phyloP scores from a whole-genome alignment of 2,113 vertebrate genomes.

The Trogon melanurus region DNA sequence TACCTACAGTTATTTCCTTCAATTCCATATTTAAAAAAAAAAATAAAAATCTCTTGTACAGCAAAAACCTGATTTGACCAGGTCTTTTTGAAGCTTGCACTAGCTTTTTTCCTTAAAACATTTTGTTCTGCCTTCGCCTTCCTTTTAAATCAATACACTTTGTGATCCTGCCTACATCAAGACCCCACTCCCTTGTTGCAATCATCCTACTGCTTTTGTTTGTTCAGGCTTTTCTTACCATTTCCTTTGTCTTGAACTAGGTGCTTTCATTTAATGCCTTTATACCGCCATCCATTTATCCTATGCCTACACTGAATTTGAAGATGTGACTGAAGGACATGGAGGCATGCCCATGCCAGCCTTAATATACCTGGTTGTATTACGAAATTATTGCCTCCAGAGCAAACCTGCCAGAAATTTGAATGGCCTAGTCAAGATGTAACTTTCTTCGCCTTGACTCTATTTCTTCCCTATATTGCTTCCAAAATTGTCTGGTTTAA shows the following conservation, averaged over 20 bases:
- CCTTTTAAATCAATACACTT: neutral
- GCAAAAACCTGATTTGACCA: neutral
- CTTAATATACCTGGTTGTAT: neutral
- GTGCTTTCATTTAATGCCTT: neutral
- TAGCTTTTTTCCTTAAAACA: neutral
- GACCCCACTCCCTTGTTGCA: neutral
- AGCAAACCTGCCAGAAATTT: neutral
- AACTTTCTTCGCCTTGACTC: neutral
- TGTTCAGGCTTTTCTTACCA: neutral
- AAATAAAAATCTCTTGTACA: neutral
- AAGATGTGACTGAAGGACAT: neutral
- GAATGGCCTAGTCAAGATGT: neutral
- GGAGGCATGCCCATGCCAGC: neutral
- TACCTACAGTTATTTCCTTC: conserved; percentile 8
- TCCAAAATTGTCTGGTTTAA: neutral
- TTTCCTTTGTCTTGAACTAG: neutral
- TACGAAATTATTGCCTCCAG: neutral
- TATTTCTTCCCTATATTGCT: neutral
- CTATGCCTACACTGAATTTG: neutral
- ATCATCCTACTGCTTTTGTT: neutral
- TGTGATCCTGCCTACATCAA: neutral
- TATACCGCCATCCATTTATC: neutral
- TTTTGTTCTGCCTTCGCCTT: conserved; percentile 18
- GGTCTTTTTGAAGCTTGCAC: neutral
- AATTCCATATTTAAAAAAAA: neutral